phyloP scores from a whole-genome alignment of 2,888 invertebrate genomes.

The Drosophila aldrichi region DNA sequence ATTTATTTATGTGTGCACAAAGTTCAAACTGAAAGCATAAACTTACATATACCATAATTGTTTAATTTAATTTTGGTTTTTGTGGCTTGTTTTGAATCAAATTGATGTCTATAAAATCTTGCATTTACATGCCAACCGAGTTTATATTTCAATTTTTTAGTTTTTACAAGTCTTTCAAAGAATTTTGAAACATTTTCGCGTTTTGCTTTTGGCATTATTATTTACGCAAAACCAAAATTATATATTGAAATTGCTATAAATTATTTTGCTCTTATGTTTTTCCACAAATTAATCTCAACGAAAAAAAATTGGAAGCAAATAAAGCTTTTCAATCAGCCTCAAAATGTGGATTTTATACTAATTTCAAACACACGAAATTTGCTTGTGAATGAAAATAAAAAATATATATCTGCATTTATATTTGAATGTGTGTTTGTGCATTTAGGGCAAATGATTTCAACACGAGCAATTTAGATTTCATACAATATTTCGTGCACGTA shows the following conservation, averaged over 20 bases:
- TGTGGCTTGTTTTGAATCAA: too few relatives aligned
- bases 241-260: background rate
- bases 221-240: background rate
- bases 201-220: too few relatives aligned
- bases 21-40: background rate
- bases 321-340: conserved; percentile 3
- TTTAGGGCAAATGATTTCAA: conserved; percentile 37
- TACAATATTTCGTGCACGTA: conserved; percentile 47
- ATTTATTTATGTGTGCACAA: conserved; percentile 19
- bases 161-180: too few relatives aligned
- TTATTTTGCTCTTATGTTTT: background rate
- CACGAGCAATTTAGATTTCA: conserved; percentile 64
- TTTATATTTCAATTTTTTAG: too few relatives aligned
- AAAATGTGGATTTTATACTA: conserved; percentile 21
- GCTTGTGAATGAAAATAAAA: background rate
- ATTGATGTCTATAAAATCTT: too few relatives aligned
- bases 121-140: too few relatives aligned
- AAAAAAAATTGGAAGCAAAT: conserved; percentile 8
- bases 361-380: conserved; percentile 2
- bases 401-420: conserved; percentile 3
- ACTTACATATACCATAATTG: background rate
- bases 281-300: background rate
- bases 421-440: conserved; percentile 12
- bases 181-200: too few relatives aligned
- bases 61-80: too few relatives aligned